phyloP scores from a whole-genome alignment of 2,888 invertebrate species.

The Agrochola litura region DNA sequence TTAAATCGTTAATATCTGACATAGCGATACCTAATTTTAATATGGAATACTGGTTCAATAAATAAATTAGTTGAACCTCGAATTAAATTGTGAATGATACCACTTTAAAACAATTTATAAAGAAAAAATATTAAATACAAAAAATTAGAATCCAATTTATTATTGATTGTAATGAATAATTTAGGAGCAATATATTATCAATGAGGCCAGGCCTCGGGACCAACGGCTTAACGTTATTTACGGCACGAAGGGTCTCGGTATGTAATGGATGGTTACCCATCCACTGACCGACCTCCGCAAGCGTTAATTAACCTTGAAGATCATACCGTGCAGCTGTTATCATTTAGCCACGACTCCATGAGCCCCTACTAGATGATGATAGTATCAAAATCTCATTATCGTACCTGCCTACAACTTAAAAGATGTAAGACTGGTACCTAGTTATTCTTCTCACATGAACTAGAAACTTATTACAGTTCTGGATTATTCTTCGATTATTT shows the following conservation, averaged over 20 bases:
- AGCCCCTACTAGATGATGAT: not conserved
- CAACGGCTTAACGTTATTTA: no score
- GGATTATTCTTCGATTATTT: not conserved
- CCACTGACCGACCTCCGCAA: no score
- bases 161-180: not conserved
- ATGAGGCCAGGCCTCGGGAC: no score
- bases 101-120: constrained; percentile 9
- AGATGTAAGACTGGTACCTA: no score
- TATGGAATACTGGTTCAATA: not conserved
- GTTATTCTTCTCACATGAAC: not conserved
- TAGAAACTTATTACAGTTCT: not conserved
- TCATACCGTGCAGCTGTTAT: no score
- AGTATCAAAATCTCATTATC: constrained; percentile 8
- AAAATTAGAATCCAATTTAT: not conserved
- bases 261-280: no score
- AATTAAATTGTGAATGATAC: constrained; percentile 12
- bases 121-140: not conserved
- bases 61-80: not conserved
- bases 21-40: not conserved
- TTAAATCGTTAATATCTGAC: constrained; percentile 1
- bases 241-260: no score
- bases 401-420: not conserved
- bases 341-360: no score
- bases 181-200: not conserved
- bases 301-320: no score